phyloP scores from a whole-genome alignment of 2,797 vertebrate genomes.

The Phalloptychus januarius region DNA sequence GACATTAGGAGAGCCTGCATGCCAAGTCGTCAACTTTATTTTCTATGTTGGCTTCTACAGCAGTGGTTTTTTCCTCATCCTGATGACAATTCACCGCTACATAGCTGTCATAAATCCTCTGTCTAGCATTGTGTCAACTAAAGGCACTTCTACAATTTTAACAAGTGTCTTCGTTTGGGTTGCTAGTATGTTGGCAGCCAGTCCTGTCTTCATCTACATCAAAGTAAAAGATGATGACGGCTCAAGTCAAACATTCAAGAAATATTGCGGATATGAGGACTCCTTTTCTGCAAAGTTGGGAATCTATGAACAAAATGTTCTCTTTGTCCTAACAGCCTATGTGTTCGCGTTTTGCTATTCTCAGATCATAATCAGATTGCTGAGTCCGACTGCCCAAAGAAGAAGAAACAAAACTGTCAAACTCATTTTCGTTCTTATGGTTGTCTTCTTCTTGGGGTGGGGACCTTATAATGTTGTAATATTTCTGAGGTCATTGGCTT shows the following conservation, averaged over 20 bases:
- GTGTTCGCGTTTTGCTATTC: conserved; percentile 87
- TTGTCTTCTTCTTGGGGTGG: conserved; percentile 92
- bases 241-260: background rate
- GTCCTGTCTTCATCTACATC: conserved; percentile 78
- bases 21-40: conserved; percentile 82
- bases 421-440: conserved; percentile 88
- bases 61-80: conserved; percentile 87
- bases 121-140: conserved; percentile 77
- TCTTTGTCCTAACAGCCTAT: conserved; percentile 83
- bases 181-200: conserved; percentile 75
- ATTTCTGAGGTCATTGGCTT: conserved; percentile 72
- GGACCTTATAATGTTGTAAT: conserved; percentile 88
- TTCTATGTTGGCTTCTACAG: conserved; percentile 91
- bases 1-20: conserved; percentile 83
- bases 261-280: conserved; percentile 68
- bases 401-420: conserved; percentile 86
- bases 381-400: conserved; percentile 78
- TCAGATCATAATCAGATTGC: conserved; percentile 84
- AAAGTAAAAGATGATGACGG: conserved; percentile 13
- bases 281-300: conserved; percentile 65
- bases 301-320: conserved; percentile 83
- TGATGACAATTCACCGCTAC: conserved; percentile 90
- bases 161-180: conserved; percentile 80
- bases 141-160: conserved; percentile 58
- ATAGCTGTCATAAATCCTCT: conserved; percentile 86